phyloP scores from a whole-genome alignment of 2,113 vertebrate species.

The Proteles cristata region DNA sequence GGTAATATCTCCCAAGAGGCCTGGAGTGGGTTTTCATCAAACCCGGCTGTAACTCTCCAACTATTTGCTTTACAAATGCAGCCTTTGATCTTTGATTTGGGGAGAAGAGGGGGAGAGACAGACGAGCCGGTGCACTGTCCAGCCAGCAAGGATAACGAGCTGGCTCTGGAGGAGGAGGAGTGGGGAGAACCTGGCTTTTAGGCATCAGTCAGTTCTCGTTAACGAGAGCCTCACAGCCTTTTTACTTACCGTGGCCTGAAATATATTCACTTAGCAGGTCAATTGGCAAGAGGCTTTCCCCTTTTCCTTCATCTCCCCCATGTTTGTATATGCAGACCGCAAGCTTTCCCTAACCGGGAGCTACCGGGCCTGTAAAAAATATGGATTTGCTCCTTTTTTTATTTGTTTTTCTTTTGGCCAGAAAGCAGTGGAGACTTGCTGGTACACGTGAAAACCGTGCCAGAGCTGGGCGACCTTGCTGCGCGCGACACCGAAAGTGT shows the following conservation, averaged over 20 bases:
- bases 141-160: slow-evolving; percentile 90
- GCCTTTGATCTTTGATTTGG: slow-evolving; percentile 99
- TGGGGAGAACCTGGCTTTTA: slow-evolving; percentile 79
- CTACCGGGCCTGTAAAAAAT: slow-evolving; percentile 65
- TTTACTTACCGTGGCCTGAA: slow-evolving; percentile 80
- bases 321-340: slow-evolving; percentile 68
- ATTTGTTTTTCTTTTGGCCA: background rate
- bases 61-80: slow-evolving; percentile 99
- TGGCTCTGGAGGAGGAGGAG: slow-evolving; percentile 85
- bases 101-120: slow-evolving; percentile 89
- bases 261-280: slow-evolving; percentile 83
- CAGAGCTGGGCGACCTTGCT: slow-evolving; percentile 74
- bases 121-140: slow-evolving; percentile 88
- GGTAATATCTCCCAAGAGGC: slow-evolving; percentile 94
- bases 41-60: slow-evolving; percentile 94
- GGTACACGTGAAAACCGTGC: slow-evolving; percentile 73
- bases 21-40: slow-evolving; percentile 93
- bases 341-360: slow-evolving; percentile 73
- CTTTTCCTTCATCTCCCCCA: background rate
- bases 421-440: slow-evolving; percentile 76
- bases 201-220: slow-evolving; percentile 89
- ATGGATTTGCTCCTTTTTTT: background rate
- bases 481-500: slow-evolving; percentile 34
- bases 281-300: slow-evolving; percentile 77
- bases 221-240: slow-evolving; percentile 81